Conservation (phyloP, 2,888 invertebrate species). For the Thereva unica region DNA sequence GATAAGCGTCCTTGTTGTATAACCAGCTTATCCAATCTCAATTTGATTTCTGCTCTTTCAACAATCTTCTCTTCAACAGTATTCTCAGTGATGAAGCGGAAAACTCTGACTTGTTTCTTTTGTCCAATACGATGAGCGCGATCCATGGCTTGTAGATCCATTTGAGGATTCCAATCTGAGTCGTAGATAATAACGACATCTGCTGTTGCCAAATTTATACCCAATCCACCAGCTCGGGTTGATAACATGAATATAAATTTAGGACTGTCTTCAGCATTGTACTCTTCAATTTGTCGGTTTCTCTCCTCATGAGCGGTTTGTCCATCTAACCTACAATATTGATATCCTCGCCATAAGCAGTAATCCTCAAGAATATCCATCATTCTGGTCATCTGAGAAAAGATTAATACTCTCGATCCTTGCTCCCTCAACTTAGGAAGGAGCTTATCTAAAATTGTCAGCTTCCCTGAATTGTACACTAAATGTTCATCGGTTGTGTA, state of each 20-base stretch:
- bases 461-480: conserved; percentile 94
- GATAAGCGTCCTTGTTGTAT: conserved; percentile 96
- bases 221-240: conserved; percentile 96
- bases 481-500: conserved; percentile 96
- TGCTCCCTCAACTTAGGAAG: conserved; percentile 88
- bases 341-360: conserved; percentile 82
- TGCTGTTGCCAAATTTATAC: conserved; percentile 96
- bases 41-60: conserved; percentile 95
- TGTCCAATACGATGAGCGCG: conserved; percentile 99
- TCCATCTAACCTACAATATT: conserved; percentile 92
- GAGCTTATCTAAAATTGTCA: conserved; percentile 93
- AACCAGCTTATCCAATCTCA: conserved; percentile 93
- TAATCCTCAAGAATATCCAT: conserved; percentile 96
- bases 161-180: conserved; percentile 99
- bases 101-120: conserved; percentile 90
- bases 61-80: conserved; percentile 99
- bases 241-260: conserved; percentile 99
- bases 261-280: conserved; percentile 83
- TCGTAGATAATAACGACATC: conserved; percentile 97
- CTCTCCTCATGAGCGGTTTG: conserved; percentile 97
- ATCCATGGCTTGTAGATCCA: conserved; percentile 97
- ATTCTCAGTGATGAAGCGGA: conserved; percentile 95
- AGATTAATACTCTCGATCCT: conserved; percentile 89
- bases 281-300: conserved; percentile 93
- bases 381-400: conserved; percentile 97